Evolutionary conservation across 2,888 invertebrate genomes (phyloP), one percentile per base, ranked within the genome.

Genomic region (Xanthorhoe designata): DNA sequence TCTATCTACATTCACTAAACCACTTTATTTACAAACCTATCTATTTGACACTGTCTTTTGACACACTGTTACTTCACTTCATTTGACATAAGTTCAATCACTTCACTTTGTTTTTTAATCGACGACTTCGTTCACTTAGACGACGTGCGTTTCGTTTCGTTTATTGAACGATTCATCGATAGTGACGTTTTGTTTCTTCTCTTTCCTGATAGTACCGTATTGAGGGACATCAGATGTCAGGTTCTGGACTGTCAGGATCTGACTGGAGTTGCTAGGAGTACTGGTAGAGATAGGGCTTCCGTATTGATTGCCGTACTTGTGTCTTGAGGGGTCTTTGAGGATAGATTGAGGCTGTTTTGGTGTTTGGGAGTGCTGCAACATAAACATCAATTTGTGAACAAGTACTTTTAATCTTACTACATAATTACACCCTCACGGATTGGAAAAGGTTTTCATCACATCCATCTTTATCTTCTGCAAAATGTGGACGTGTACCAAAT

Each of bases 341-440:
- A 95, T 95, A 32, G 95, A 94, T 74, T 95, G 95, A 0, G 95
- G 95, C 69, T 95, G 95, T 77, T 95, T 95, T 53, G 89, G 84
- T 2, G 91, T 89, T 71, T 90, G 92, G 13, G 88, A 84, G 72
- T 94, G 94, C 91, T 94, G 90, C 0, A 89, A 89, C 80, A 84
- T 85, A 76, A 70, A 61, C 58, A 63, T 61, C 62, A 57, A 54
- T 66, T 66, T 51, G 66, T 18, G 24, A n/a, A n/a, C n/a, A n/a
- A 24, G 24, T 24, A 24, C 4, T 24, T 4, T 24, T 24, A 24
- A 24, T 24, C 24, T 24, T 24, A 24, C 24, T 24, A 24, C 24
- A 24, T 24, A 24, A 24, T 3, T 24, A 24, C 4, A 24, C 4
- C 24, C 24, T 24, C n/a, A n/a, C n/a, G n/a, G n/a, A n/a, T n/a